Conservation (phyloP, 2,888 invertebrate species). For the Nephrocerus scutellatus region DNA sequence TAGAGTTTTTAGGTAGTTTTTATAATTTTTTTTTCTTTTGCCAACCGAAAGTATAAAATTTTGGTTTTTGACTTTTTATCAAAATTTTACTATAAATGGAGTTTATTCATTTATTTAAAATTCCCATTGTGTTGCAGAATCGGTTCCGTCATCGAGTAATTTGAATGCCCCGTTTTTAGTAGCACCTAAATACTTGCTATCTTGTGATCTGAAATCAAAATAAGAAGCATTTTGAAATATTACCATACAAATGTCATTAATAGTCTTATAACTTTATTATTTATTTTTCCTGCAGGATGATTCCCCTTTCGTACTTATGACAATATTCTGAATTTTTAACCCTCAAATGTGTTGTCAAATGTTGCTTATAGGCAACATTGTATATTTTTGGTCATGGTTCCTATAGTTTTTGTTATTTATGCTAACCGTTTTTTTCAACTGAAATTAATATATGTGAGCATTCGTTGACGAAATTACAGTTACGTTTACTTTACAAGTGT, state of each 20-base stretch:
- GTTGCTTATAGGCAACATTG: constrained; percentile 4
- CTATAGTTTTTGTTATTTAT: constrained; percentile 12
- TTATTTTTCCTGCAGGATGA: not conserved
- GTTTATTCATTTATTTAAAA: constrained; percentile 55
- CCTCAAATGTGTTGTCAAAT: too few relatives aligned
- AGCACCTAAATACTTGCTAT: constrained; percentile 74
- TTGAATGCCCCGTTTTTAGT: constrained; percentile 89
- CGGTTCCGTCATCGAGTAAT: constrained; percentile 69
- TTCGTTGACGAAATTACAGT: constrained; percentile 11
- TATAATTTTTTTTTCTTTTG: constrained; percentile 12
- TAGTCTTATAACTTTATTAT: not conserved
- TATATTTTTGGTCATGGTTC: constrained; percentile 8
- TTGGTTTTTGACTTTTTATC: constrained; percentile 13
- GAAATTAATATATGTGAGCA: constrained; percentile 12
- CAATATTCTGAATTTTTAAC: too few relatives aligned
- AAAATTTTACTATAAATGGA: constrained; percentile 22
- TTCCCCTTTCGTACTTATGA: too few relatives aligned
- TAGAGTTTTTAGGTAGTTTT: constrained; percentile 9
- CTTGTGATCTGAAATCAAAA: constrained; percentile 39
- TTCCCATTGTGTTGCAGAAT: constrained; percentile 87
- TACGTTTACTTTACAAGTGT: constrained; percentile 13
- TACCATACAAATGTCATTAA: not conserved
- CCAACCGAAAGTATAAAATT: constrained; percentile 17
- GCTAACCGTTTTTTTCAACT: constrained; percentile 11
- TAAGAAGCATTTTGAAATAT: not conserved